Evolutionary conservation across 37 sponge, comb jelly and placozoan genomes (phyloP).

Genomic region (Lycopodina hypogea): DNA sequence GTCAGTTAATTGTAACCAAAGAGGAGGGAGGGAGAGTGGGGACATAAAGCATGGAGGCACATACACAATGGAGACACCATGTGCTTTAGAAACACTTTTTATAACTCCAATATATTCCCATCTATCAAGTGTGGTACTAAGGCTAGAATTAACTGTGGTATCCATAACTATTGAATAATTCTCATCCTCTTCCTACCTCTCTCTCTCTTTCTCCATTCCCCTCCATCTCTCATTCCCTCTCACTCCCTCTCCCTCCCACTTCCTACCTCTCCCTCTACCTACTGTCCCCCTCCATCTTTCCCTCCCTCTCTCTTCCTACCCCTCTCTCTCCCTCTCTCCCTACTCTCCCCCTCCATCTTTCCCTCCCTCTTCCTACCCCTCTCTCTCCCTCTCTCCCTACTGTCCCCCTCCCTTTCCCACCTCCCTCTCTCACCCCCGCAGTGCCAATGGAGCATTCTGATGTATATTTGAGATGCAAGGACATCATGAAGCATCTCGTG

Average conservation of each 20-base stretch:
- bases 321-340: neutral
- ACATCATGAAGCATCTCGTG: constrained; percentile 29
- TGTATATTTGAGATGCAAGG: constrained; percentile 1
- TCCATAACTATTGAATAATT: too few species aligned
- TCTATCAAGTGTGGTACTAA: too few species aligned
- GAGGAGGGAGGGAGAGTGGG: too few species aligned
- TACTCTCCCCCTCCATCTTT: neutral
- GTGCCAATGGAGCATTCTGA: neutral
- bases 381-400: neutral
- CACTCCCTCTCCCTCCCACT: too few species aligned
- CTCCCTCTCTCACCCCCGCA: neutral
- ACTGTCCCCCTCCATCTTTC: neutral
- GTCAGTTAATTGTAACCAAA: too few species aligned
- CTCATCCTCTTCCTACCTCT: neutral
- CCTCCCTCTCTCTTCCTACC: constrained; percentile 4
- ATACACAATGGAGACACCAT: too few species aligned
- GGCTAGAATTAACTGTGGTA: too few species aligned
- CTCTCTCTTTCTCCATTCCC: neutral
- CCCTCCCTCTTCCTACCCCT: neutral
- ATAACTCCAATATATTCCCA: too few species aligned
- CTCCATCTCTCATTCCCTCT: neutral
- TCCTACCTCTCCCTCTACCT: neutral
- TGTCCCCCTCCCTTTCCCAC: neutral
- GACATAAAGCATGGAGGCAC: too few species aligned
- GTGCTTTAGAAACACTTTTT: too few species aligned